Evolutionary conservation across 2,797 vertebrate genomes (phyloP).

Genomic region (Chrysocyon brachyurus): DNA sequence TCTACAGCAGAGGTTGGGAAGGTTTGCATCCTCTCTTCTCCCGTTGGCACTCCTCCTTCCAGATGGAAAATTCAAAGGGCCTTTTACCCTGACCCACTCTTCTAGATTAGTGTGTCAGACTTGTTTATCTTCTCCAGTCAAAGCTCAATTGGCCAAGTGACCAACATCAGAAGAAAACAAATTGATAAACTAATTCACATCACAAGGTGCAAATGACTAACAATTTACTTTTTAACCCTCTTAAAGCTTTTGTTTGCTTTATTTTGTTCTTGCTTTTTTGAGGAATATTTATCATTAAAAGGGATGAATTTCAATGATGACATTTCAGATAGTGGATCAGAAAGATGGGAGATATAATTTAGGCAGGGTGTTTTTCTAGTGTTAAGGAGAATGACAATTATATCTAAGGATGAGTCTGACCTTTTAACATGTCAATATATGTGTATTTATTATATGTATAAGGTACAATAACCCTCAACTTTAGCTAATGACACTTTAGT

Average conservation of each 20-base stretch:
- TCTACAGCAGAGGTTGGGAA: neutral
- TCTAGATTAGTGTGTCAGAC: too few relatives aligned
- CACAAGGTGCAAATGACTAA: neutral
- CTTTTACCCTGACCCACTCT: too few relatives aligned
- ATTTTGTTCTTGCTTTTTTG: neutral
- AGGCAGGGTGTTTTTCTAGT: neutral
- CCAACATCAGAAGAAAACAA: neutral
- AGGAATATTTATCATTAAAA: constrained; percentile 25
- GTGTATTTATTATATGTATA: neutral
- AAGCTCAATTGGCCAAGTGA: neutral
- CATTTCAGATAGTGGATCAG: neutral
- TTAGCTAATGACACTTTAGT: neutral
- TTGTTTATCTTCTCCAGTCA: neutral
- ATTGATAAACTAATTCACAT: neutral
- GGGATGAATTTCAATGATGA: neutral
- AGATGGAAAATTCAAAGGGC: neutral
- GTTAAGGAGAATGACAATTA: neutral
- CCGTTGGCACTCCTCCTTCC: neutral
- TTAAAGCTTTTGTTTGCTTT: neutral
- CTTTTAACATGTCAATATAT: neutral
- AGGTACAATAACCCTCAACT: neutral
- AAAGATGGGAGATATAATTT: neutral
- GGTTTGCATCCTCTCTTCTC: neutral
- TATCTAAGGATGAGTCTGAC: neutral
- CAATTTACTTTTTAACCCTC: neutral